Base-by-base conservation (phyloP, 2,113 vertebrate genomes). In the Notiomystis cincta region DNA sequence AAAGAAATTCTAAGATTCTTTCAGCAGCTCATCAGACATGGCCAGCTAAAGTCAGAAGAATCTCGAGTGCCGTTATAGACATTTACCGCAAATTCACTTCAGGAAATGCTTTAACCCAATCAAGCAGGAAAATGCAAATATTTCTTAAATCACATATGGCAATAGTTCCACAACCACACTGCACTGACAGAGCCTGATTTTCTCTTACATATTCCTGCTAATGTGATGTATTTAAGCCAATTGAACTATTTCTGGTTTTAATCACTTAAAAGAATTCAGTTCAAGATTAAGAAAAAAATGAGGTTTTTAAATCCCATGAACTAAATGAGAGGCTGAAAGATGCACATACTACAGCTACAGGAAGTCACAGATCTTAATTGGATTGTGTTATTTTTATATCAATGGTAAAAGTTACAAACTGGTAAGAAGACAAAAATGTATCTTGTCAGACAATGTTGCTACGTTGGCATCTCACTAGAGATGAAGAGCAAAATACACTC, bases 11-110 rank as follows among this genome's bases (percentile, higher is more conserved):
- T 56, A 31, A 22, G 72, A 45, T 35, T 48, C 48, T 45, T 61
- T 75, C 77, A 35, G 45, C 15, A 82, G 31, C 40, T 93, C 69
- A 60, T 69, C 48, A 78, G 61, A 73, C 18, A 19, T 0, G 1
- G 80, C 23, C 47, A 91, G 35, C 7, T 75, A 7, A 95, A 75
- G 13, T 53, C 37, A 70, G 45, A 77, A 69, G 30, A 81, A 50
- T 9, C 10, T 13, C 4, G 2, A 0, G 0, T 62, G 22, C 33
- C 33, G 37, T 45, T 83, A 53, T 6, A 58, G 5, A 38, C 10
- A 23, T 12, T 11, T 16, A 58, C 30, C 62, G 87, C 69, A 38
- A 65, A 72, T 42, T 69, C 17, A 65, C 23, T 75, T 57, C 57
- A 85, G 66, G 87, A 85, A 31, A 83, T 28, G 21, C 17, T 77